Base-by-base conservation (phyloP, 2,797 vertebrate genomes). In the Allobates femoralis region DNA sequence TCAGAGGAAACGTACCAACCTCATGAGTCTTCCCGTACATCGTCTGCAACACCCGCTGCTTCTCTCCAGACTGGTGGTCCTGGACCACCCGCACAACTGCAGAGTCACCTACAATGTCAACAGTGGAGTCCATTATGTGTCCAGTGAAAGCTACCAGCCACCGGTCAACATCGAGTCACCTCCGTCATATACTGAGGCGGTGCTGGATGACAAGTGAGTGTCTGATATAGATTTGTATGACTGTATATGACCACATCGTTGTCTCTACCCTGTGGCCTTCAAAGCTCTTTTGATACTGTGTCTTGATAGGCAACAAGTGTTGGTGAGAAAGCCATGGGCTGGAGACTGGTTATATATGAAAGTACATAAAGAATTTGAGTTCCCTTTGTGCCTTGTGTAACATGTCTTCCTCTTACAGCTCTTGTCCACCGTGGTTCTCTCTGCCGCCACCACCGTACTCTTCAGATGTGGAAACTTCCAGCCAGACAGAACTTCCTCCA, bases 371-470 rank as follows among this genome's bases (percentile, higher is more conserved):
- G n/a, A n/a, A n/a, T n/a, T n/a, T n/a, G 51, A 3, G 51, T 53
- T 53, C 51, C 12, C 51, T 53, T 53, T 53, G 10, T 69, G 32
- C 30, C 8, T 62, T 62, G 26, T 26, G 30, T 1, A 60, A 23
- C 4, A 23, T 66, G 60, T 53, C 55, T 78, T 55, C 5, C 89
- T 55, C 87, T 55, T 82, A 85, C 87, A 87, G 1, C 89, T 96
- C 94, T 91, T 96, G 97, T 79, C 98, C 98, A 0, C 96, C 97
- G 0, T 99, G 98, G 98, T 99, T 97, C 84, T 97, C 99, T 91
- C 96, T 99, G 69, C 98, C 98, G 69, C 98, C 98, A 16, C 98
- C 98, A 0, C 98, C 98, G 1, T 99, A 99, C 74, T 96, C 93
- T 64, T 95, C 94, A 0, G 96, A 97, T 28, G 93, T 91, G 0